Percentiles rank a stretch among this genome's conserved stretches.
Conservation (phyloP, 2,113 vertebrate genomes). For the Ranitomeya imitator region DNA sequence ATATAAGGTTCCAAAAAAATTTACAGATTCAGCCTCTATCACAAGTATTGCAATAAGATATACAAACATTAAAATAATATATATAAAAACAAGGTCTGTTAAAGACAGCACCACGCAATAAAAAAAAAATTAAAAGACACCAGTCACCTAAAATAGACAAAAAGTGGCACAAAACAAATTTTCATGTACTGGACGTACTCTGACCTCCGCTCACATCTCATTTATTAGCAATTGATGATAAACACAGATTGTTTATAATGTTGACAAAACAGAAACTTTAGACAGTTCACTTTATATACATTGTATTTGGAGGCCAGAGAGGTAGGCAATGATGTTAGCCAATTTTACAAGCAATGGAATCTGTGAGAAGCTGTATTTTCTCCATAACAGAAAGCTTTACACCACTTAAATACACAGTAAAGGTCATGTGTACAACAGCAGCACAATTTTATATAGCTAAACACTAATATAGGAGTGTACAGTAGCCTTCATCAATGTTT, state of each 20-base stretch:
- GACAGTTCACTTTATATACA: neutral
- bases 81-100: neutral
- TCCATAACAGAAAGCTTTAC: conserved; percentile 13
- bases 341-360: conserved; percentile 41
- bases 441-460: neutral
- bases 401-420: conserved; percentile 7
- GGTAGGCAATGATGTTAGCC: conserved; percentile 8
- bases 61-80: conserved; percentile 20
- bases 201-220: conserved; percentile 30
- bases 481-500: neutral
- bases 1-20: conserved; percentile 30
- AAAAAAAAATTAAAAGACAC: conserved; percentile 42
- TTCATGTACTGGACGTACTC: conserved; percentile 31
- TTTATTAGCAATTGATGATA: conserved; percentile 23
- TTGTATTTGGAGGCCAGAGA: conserved; percentile 45
- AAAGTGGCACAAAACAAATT: conserved; percentile 44
- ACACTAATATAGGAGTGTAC: neutral
- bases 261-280: conserved; percentile 3
- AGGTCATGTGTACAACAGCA: neutral
- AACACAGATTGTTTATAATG: conserved; percentile 23
- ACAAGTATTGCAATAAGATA: conserved; percentile 52
- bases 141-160: conserved; percentile 43
- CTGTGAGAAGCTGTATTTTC: conserved; percentile 32
- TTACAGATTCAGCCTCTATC: conserved; percentile 38
- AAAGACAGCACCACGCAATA: conserved; percentile 42